Evolutionary conservation across 2,888 invertebrate genomes (phyloP).

Genomic region (Pseudococcus jackbeardsleyi): DNA sequence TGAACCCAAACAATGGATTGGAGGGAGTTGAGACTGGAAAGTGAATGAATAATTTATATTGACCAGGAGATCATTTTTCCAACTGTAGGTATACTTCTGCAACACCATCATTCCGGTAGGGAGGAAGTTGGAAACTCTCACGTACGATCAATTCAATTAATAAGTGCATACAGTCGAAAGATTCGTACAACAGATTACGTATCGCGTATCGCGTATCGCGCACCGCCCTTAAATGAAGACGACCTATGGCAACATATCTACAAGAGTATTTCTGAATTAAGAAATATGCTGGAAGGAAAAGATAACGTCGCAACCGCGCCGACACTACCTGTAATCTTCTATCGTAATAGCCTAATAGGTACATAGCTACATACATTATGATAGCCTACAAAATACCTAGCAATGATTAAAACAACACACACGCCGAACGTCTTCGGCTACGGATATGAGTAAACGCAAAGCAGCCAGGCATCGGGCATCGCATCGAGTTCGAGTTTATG

Average conservation of each 20-base stretch:
- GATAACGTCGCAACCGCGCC: neutral
- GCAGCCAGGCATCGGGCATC: neutral
- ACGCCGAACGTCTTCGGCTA: neutral
- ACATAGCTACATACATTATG: neutral
- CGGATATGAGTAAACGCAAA: neutral
- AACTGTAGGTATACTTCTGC: neutral
- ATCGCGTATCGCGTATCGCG: neutral
- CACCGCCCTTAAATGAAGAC: neutral
- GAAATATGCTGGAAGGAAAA: neutral
- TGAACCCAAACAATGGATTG: too few relatives aligned
- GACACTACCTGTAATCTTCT: too few relatives aligned
- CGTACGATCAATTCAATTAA: neutral
- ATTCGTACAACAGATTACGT: conserved; percentile 2
- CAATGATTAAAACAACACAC: conserved; percentile 2
- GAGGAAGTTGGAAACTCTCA: neutral
- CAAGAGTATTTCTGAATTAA: neutral
- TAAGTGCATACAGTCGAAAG: neutral
- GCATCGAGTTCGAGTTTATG: neutral
- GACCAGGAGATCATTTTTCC: too few relatives aligned
- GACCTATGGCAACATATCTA: conserved; percentile 2
- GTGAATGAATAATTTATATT: too few relatives aligned
- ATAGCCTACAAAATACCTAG: neutral
- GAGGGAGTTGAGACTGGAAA: too few relatives aligned
- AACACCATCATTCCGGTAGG: neutral
- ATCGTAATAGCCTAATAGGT: too few relatives aligned